A percentile compares a stretch with the other conserved stretches of the same genome.
Conservation (phyloP, 2,797 vertebrate genomes). For the Lepilemur septentrionalis region DNA sequence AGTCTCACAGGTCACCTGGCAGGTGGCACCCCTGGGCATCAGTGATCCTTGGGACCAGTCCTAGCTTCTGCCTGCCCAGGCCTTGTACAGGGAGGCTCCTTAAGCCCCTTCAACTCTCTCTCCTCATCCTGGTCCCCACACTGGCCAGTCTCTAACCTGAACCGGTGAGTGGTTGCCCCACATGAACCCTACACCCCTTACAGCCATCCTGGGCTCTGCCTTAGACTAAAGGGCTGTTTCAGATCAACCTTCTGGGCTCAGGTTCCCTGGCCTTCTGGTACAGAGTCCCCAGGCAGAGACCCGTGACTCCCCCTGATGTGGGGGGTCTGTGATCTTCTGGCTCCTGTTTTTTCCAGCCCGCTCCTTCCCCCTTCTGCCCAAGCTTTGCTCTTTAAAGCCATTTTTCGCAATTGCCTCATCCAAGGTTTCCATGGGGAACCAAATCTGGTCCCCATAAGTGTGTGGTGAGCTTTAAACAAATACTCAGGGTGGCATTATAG, state of each 20-base stretch:
- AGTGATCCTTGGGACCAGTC: neutral
- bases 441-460: slow-evolving; percentile 51
- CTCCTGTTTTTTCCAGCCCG: neutral
- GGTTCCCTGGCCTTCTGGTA: neutral
- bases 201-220: neutral
- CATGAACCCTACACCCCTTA: no score
- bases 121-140: neutral
- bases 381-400: neutral
- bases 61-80: neutral
- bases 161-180: neutral
- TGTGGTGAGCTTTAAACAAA: slow-evolving; percentile 65
- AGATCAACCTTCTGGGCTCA: neutral
- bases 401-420: slow-evolving; percentile 26
- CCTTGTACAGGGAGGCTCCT: no score
- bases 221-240: neutral
- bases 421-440: slow-evolving; percentile 27
- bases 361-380: neutral
- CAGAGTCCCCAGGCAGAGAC: neutral
- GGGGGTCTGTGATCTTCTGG: neutral
- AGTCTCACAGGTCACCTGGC: neutral
- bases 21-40: neutral
- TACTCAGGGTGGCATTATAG: neutral
- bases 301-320: neutral
- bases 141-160: neutral
- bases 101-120: neutral